A percentile compares a stretch with the other conserved stretches of the same genome.
Conservation (phyloP, 1,140 invertebrate species). For the Coelopa frigida region DNA sequence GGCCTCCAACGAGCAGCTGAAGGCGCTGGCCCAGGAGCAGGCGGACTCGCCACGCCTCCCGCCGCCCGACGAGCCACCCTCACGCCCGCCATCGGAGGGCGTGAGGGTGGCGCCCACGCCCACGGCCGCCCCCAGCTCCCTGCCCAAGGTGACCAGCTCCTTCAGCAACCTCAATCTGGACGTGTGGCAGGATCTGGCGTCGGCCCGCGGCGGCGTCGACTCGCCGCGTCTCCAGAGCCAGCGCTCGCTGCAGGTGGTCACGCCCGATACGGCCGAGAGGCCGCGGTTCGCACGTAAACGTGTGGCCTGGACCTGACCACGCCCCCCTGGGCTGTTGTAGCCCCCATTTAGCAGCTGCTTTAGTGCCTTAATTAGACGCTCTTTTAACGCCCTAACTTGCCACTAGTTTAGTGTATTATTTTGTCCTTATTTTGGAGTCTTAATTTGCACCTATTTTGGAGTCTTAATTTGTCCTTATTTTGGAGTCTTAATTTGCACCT, state of each 20-base stretch:
- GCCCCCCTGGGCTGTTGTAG: no score
- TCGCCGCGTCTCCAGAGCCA: conserved; percentile 21
- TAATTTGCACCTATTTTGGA: no score
- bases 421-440: no score
- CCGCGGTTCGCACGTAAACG: conserved; percentile 37
- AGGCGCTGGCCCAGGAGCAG: conserved; percentile 35
- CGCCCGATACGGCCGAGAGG: conserved; percentile 22
- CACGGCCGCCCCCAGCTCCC: no score
- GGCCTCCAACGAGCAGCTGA: conserved; percentile 43
- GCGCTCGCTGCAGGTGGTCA: conserved; percentile 31
- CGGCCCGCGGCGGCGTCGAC: conserved; percentile 16
- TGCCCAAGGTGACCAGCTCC: conserved; percentile 20
- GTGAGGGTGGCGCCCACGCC: no score
- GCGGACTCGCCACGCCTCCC: conserved; percentile 13
- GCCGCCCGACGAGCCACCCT: not conserved
- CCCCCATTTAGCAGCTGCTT: no score
- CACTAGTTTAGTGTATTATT: no score
- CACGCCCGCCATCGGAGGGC: no score
- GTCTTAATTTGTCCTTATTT: no score
- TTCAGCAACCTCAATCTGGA: conserved; percentile 36
- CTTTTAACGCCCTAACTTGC: no score
- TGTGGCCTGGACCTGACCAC: conserved; percentile 39
- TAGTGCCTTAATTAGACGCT: no score
- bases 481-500: no score
- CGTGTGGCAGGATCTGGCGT: conserved; percentile 29